Conservation (phyloP, 2,113 vertebrate genomes). For the Seriola dumerili region DNA sequence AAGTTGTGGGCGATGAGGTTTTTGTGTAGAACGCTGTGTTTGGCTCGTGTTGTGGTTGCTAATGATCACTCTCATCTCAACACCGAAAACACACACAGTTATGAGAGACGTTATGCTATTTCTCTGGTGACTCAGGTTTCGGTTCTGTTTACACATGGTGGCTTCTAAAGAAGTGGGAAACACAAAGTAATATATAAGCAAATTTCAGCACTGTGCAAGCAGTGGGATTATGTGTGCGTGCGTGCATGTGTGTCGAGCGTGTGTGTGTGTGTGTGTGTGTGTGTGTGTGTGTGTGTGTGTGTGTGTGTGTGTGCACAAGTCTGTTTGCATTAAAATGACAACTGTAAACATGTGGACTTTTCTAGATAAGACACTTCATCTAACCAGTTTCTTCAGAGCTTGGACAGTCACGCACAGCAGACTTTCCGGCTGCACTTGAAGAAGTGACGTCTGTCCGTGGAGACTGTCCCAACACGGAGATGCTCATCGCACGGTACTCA, state of each 20-base stretch:
- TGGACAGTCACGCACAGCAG: slow-evolving; percentile 33
- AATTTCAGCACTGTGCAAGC: neutral
- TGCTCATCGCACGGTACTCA: neutral
- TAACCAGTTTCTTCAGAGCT: slow-evolving; percentile 29
- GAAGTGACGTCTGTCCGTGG: slow-evolving; percentile 51
- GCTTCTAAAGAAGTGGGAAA: neutral
- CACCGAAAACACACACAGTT: neutral
- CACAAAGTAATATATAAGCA: neutral
- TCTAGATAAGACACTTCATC: slow-evolving; percentile 18
- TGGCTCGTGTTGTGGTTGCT: neutral
- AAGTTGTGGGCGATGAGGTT: slow-evolving; percentile 28
- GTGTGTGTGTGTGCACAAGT: neutral
- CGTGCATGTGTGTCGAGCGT: neutral
- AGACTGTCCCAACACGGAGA: slow-evolving; percentile 19
- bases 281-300: too few species aligned
- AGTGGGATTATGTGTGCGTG: neutral
- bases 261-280: neutral
- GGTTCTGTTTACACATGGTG: slow-evolving; percentile 5
- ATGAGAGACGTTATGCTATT: neutral
- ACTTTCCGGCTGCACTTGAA: slow-evolving; percentile 42
- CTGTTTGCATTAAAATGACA: slow-evolving; percentile 11
- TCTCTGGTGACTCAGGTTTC: slow-evolving; percentile 1
- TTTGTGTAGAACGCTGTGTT: neutral
- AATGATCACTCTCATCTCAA: slow-evolving; percentile 1
- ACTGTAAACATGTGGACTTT: slow-evolving; percentile 6